A percentile compares a stretch with the other conserved stretches of the same genome.
Conservation (phyloP, 2,888 invertebrate genomes). For the Deilephila elpenor region DNA sequence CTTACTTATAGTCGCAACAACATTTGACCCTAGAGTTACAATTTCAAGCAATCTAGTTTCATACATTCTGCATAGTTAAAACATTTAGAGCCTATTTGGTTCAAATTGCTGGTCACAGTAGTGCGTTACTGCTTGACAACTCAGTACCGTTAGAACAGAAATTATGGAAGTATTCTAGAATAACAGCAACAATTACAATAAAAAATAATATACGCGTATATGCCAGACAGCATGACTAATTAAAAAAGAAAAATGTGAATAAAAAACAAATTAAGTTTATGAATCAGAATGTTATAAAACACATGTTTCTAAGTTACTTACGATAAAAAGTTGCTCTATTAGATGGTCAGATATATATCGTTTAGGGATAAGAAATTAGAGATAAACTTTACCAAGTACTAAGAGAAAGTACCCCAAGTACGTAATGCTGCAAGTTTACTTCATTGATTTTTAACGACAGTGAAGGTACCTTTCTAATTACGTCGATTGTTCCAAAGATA, state of each 20-base stretch:
- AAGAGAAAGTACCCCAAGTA: conserved; percentile 25
- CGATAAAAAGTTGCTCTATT: background rate
- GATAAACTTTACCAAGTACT: conserved; percentile 8
- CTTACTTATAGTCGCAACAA: background rate
- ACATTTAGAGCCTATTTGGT: background rate
- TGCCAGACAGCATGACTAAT: background rate
- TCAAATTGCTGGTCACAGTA: background rate
- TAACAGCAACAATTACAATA: background rate
- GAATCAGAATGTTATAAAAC: too few relatives aligned
- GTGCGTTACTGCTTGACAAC: background rate
- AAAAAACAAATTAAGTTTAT: background rate
- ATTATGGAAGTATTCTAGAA: background rate
- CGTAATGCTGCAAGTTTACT: conserved; percentile 29
- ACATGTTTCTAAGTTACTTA: too few relatives aligned
- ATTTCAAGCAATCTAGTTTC: background rate
- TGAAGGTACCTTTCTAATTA: conserved; percentile 41
- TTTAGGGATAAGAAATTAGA: background rate
- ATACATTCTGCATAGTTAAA: background rate
- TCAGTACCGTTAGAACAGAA: background rate
- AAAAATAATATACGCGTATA: background rate
- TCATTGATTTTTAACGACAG: conserved; percentile 34
- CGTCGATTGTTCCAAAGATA: conserved; percentile 39
- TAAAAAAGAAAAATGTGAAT: background rate
- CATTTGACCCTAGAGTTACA: background rate
- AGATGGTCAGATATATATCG: background rate